phyloP scores from a whole-genome alignment of 1,140 invertebrate genomes.

The Himalopsyche phryganea region DNA sequence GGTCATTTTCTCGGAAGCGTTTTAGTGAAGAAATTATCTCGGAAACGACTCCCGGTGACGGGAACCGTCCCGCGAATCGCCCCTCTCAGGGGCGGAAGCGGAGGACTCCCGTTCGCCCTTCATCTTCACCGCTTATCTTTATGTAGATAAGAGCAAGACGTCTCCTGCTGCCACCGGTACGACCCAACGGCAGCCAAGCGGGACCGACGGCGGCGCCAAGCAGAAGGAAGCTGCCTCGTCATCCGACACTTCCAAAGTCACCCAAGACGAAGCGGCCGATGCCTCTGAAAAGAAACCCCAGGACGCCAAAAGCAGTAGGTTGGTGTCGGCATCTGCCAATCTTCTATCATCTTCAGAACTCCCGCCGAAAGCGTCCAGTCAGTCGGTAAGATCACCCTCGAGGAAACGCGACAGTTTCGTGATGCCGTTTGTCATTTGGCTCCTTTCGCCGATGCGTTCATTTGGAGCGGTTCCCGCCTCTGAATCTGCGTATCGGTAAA shows the following conservation, averaged over 20 bases:
- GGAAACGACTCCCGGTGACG: not conserved
- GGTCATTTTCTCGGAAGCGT: constrained; percentile 1
- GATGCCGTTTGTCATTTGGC: too few species aligned
- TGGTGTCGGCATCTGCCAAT: constrained; percentile 17
- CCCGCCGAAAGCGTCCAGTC: constrained; percentile 40
- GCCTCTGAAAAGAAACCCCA: constrained; percentile 10
- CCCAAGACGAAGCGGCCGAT: constrained; percentile 3
- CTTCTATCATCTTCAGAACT: constrained; percentile 22
- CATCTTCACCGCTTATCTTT: not conserved
- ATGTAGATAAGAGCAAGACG: constrained; percentile 13
- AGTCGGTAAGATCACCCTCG: constrained; percentile 38
- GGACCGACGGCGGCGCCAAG: too few species aligned
- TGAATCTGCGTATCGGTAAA: too few species aligned
- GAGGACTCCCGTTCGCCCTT: not conserved
- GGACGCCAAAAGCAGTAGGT: constrained; percentile 26
- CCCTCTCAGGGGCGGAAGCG: not conserved
- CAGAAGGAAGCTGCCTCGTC: not conserved
- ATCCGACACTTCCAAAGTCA: not conserved
- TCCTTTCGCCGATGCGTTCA: too few species aligned
- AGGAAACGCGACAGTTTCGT: too few species aligned
- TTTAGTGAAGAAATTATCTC: too few species aligned
- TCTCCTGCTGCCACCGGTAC: constrained; percentile 13
- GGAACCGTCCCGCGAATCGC: not conserved
- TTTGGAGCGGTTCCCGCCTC: too few species aligned
- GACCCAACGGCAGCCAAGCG: not conserved